Evolutionary conservation across 2,113 vertebrate genomes (phyloP).

Genomic region (Ophthalmolycus amberensis): DNA sequence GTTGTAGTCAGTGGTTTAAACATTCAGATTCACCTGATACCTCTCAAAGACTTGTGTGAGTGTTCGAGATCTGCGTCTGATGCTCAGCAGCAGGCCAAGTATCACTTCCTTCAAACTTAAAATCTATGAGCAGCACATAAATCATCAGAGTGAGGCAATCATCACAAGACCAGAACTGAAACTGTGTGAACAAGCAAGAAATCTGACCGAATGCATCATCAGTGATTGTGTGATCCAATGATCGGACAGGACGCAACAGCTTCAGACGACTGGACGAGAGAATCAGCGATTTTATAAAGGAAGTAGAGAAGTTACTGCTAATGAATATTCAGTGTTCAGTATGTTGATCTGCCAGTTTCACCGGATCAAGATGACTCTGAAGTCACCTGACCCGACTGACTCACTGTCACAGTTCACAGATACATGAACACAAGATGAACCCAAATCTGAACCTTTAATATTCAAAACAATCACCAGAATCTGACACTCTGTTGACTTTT

Average conservation of each 20-base stretch:
- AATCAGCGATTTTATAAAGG: neutral
- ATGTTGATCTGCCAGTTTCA: neutral
- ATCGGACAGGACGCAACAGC: neutral
- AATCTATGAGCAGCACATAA: neutral
- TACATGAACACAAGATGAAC: neutral
- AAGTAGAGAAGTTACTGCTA: neutral
- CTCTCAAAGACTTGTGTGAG: neutral
- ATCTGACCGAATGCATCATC: neutral
- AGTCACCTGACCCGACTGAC: neutral
- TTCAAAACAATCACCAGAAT: neutral
- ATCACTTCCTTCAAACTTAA: slow-evolving; percentile 28
- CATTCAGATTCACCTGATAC: neutral
- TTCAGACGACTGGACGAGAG: neutral
- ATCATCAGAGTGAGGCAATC: neutral
- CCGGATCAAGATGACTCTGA: neutral
- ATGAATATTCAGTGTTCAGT: neutral
- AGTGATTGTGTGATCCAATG: neutral
- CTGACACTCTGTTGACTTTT: neutral
- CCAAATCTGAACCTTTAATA: neutral
- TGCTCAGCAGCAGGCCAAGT: neutral
- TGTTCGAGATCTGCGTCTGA: neutral
- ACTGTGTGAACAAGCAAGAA: slow-evolving; percentile 7
- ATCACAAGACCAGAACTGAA: slow-evolving; percentile 34
- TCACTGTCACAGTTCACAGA: no score
- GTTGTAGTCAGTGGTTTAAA: neutral